These are phyloP conservation scores for Telmatherina bonti DNA, from an alignment of 2,797 vertebrate genomes.

Conservation along the genomic window DNA sequence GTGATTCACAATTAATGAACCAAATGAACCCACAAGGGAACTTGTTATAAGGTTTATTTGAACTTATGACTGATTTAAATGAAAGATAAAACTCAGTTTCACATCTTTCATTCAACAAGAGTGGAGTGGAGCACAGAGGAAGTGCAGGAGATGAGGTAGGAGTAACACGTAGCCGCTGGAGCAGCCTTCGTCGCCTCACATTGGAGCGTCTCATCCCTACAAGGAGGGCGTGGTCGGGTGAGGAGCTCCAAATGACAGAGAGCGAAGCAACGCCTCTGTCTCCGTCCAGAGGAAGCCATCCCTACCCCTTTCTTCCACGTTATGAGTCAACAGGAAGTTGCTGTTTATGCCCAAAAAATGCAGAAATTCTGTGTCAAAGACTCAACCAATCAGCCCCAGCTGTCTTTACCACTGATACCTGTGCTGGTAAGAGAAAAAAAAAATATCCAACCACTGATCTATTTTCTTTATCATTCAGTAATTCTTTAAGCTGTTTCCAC, in stretches of 20 bases:
- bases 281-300: constrained; percentile 8
- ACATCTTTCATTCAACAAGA: constrained; percentile 51
- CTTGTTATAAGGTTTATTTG: too few species aligned
- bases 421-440: constrained; percentile 70
- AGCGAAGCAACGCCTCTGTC: constrained; percentile 40
- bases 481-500: neutral
- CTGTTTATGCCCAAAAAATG: constrained; percentile 45
- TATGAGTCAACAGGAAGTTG: constrained; percentile 65
- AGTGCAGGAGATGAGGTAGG: constrained; percentile 13
- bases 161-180: constrained; percentile 53
- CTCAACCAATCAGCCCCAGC: constrained; percentile 70
- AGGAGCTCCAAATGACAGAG: constrained; percentile 46
- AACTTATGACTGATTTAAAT: neutral
- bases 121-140: constrained; percentile 18
- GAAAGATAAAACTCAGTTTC: constrained; percentile 8
- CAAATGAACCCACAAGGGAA: neutral
- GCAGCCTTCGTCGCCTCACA: constrained; percentile 66
- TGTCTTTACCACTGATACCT: constrained; percentile 43
- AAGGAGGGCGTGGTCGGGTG: constrained; percentile 58
- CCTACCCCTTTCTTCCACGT: constrained; percentile 46
- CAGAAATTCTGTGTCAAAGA: constrained; percentile 44
- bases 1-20: neutral
- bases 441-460: neutral
- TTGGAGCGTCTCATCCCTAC: constrained; percentile 57
- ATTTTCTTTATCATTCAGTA: neutral